These are phyloP conservation scores for Gasterosteus aculeatus DNA, from an alignment of 2,113 vertebrate species.

Conservation along the genomic window DNA sequence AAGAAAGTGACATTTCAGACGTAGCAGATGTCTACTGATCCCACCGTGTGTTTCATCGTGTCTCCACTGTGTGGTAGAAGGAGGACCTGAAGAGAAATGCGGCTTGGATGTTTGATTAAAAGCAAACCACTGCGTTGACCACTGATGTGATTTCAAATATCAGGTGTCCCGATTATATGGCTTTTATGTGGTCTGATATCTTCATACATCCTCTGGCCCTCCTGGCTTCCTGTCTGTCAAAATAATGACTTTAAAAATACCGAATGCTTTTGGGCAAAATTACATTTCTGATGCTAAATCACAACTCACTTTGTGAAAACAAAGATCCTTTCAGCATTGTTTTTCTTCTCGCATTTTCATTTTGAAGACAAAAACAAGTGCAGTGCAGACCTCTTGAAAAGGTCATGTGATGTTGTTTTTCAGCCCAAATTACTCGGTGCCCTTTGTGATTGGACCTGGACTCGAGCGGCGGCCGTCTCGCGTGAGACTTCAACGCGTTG, in stretches of 20 bases:
- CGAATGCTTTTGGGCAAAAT: neutral
- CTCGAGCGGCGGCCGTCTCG: neutral
- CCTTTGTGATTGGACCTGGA: neutral
- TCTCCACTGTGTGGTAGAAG: neutral
- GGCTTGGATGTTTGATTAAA: neutral
- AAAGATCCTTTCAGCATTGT: neutral
- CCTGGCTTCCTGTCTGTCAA: neutral
- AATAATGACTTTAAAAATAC: neutral
- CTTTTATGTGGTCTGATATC: neutral
- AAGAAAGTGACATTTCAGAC: neutral
- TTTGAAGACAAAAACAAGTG: neutral
- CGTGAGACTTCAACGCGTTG: neutral
- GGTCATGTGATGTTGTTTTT: neutral
- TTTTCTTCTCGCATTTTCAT: neutral
- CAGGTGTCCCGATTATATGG: neutral
- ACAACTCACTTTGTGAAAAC: no score
- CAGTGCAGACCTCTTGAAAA: neutral
- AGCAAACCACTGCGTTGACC: neutral
- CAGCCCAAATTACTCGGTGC: neutral
- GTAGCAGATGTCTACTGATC: neutral
- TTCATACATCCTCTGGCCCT: neutral
- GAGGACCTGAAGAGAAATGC: neutral
- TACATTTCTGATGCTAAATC: neutral
- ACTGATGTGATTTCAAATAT: constrained; percentile 7
- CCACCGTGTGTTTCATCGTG: neutral